phyloP scores from a whole-genome alignment of 2,113 vertebrate genomes.

The Dicentrarchus labrax region DNA sequence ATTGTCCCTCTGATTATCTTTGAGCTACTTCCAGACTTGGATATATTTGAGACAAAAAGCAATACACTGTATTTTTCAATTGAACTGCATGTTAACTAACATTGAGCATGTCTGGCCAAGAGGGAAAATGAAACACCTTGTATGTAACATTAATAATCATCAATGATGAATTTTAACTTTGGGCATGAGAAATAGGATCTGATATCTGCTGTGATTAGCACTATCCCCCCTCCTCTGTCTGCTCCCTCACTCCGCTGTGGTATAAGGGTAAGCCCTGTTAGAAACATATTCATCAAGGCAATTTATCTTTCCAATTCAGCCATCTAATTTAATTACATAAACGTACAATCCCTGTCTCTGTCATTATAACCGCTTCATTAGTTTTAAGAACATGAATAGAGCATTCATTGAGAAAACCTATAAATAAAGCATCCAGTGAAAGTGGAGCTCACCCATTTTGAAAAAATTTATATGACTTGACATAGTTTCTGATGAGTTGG shows the following conservation, averaged over 20 bases:
- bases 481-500: constrained; percentile 28
- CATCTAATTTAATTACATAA: constrained; percentile 67
- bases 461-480: constrained; percentile 43
- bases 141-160: constrained; percentile 40
- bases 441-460: constrained; percentile 40
- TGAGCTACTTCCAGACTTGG: constrained; percentile 26
- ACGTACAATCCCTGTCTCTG: constrained; percentile 61
- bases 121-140: constrained; percentile 33
- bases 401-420: constrained; percentile 52
- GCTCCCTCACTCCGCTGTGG: constrained; percentile 9
- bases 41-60: not conserved
- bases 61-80: too few relatives aligned
- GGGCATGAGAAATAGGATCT: constrained; percentile 40
- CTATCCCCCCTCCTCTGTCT: constrained; percentile 5
- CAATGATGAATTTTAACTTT: constrained; percentile 16
- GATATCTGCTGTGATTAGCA: constrained; percentile 49
- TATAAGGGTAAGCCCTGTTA: constrained; percentile 36
- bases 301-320: constrained; percentile 65
- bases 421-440: constrained; percentile 26
- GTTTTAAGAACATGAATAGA: constrained; percentile 55
- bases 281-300: constrained; percentile 30
- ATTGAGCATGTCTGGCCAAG: not conserved
- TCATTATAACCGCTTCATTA: constrained; percentile 59
- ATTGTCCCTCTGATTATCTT: constrained; percentile 34
- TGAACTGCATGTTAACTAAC: not conserved